These are phyloP conservation scores for Agrotis ipsilon DNA, from an alignment of 2,888 invertebrate genomes.

Conservation along the genomic window DNA sequence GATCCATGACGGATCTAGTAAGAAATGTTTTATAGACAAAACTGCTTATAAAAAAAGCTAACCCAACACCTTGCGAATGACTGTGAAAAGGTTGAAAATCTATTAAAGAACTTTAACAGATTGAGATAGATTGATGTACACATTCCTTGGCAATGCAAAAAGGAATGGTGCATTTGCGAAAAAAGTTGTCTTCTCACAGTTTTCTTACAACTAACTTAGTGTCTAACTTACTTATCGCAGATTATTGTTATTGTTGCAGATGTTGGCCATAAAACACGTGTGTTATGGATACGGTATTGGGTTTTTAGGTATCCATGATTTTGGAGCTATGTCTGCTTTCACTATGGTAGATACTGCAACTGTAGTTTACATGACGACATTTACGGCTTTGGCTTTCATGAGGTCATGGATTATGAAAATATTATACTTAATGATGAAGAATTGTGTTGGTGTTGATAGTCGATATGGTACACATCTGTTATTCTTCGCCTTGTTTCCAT, in stretches of 20 bases:
- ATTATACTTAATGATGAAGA: slow-evolving; percentile 69
- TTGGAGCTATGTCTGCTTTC: slow-evolving; percentile 76
- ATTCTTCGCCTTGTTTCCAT: slow-evolving; percentile 77
- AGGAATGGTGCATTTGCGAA: neutral
- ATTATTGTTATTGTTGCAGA: slow-evolving; percentile 74
- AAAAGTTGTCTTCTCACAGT: too few relatives aligned
- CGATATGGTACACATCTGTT: slow-evolving; percentile 72
- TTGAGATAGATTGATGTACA: too few relatives aligned
- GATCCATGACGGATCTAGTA: too few relatives aligned
- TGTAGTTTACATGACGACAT: slow-evolving; percentile 74
- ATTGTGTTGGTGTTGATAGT: slow-evolving; percentile 71
- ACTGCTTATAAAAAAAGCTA: too few relatives aligned
- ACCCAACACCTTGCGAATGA: too few relatives aligned
- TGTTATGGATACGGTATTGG: slow-evolving; percentile 78
- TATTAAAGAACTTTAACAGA: too few relatives aligned
- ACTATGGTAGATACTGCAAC: slow-evolving; percentile 82
- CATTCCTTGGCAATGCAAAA: neutral
- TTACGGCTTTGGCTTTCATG: slow-evolving; percentile 72
- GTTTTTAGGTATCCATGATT: slow-evolving; percentile 80
- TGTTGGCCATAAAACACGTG: slow-evolving; percentile 66
- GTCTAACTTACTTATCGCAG: too few relatives aligned
- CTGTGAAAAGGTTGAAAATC: too few relatives aligned
- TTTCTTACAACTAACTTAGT: too few relatives aligned
- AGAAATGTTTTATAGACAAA: too few relatives aligned
- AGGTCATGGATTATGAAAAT: slow-evolving; percentile 77